Percentiles rank a stretch among this genome's conserved stretches.
phyloP scores from a whole-genome alignment of 2,888 invertebrate species.

The Drosophila recens region DNA sequence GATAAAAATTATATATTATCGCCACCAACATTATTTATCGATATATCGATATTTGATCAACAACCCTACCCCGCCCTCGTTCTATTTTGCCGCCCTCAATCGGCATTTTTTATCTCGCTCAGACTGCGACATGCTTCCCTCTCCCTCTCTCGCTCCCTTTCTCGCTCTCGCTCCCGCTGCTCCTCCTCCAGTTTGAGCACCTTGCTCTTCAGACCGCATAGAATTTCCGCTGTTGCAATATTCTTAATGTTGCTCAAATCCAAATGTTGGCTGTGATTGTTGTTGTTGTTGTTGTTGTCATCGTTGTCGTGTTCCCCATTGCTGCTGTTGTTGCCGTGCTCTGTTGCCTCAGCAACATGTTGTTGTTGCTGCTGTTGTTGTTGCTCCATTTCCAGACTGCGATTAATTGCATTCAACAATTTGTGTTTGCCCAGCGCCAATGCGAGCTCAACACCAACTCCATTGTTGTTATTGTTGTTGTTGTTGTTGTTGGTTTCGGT shows the following conservation, averaged over 20 bases:
- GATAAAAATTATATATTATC: too few relatives aligned
- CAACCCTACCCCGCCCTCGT: conserved; percentile 18
- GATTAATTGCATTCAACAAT: conserved; percentile 64
- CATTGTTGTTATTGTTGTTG: conserved; percentile 36
- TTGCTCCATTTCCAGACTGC: conserved; percentile 58
- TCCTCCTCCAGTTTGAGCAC: conserved; percentile 82
- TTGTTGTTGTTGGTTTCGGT: conserved; percentile 47
- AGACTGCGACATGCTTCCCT: conserved; percentile 72
- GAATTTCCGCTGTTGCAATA: conserved; percentile 82
- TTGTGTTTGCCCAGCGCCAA: conserved; percentile 70
- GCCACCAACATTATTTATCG: too few relatives aligned
- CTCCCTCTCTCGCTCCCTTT: conserved; percentile 55
- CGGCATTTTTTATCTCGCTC: conserved; percentile 77
- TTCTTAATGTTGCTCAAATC: conserved; percentile 81
- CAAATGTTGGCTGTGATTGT: conserved; percentile 75
- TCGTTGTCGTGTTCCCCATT: conserved; percentile 50
- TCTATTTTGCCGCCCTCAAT: conserved; percentile 17
- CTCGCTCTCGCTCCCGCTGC: conserved; percentile 70
- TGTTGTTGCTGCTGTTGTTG: conserved; percentile 48
- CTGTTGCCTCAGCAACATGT: conserved; percentile 35
- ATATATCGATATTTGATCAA: too few relatives aligned
- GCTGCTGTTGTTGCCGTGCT: conserved; percentile 38
- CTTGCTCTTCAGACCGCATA: conserved; percentile 82
- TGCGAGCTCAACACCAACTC: conserved; percentile 54
- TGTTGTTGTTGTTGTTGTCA: conserved; percentile 51